Base-by-base conservation (phyloP, 2,113 vertebrate genomes). In the Heterotilapia buettikoferi region DNA sequence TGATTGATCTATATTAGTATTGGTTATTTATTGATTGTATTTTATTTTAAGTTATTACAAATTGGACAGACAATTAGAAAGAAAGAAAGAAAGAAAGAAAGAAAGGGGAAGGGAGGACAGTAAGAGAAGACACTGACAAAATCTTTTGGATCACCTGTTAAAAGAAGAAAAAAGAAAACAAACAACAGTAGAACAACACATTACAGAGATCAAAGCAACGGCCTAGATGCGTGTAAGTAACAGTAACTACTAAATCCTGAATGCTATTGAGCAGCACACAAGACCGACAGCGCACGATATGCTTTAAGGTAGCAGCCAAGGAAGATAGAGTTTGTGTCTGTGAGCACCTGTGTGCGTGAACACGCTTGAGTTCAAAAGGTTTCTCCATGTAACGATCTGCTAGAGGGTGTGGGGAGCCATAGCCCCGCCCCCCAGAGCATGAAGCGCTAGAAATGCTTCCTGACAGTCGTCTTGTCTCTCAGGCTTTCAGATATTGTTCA, bases 261-360 rank as follows among this genome's bases (percentile, higher is more conserved):
- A 54, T 6, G n/a, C 9, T 0, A 11, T 0, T 54, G 52, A 21
- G 19, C 19, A 53, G 9, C 19, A 53, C 19, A 21, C 9, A 21
- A 21, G 9, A 6, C 0, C 1, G 0, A 53, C 52, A 54, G n/a
- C 3, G 3, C 52, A 53, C 9, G 0, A 54, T 3, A n/a, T 21
- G 52, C n/a, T 54, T 53, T n/a, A 54, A 54, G 52, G 52, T 21
- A 54, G 52, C 21, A 54, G 52, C 52, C 0, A 3, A 21, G 9
- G n/a, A 54, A 54, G 52, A 21, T 21, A 53, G 3, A 2, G 52
- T 54, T 6, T 21, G n/a, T 54, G 52, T 21, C 52, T 54, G 52
- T 21, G 52, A 54, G 9, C 52, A 0, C 6, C 52, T 2, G 3
- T 54, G 52, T 54, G 52, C 9, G 52, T 54, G 2, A 54, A 21